phyloP scores from a whole-genome alignment of 2,888 invertebrate genomes.

The Hipparchia semele region DNA sequence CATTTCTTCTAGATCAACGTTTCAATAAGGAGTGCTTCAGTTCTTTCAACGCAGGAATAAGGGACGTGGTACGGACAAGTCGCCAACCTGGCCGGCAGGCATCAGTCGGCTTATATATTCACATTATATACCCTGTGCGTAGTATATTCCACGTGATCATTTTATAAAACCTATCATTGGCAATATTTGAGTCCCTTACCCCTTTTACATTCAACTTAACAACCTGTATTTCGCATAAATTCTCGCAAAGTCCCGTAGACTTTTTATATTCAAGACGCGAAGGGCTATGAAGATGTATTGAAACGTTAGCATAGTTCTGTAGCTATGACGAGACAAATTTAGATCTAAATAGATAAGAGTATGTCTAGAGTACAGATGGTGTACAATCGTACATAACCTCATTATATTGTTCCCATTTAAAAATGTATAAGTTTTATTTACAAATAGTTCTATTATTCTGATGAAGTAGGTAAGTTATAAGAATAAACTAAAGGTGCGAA shows the following conservation, averaged over 20 bases:
- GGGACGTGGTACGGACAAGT: conserved; percentile 74
- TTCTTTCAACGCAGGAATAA: conserved; percentile 76
- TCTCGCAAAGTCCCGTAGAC: conserved; percentile 53
- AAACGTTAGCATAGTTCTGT: conserved; percentile 59
- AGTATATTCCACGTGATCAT: conserved; percentile 73
- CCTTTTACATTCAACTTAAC: conserved; percentile 70
- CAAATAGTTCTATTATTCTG: conserved; percentile 73
- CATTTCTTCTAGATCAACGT: conserved; percentile 66
- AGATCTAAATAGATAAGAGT: conserved; percentile 72
- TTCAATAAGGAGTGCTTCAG: conserved; percentile 73
- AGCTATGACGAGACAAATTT: conserved; percentile 67
- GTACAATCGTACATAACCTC: conserved; percentile 78
- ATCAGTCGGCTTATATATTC: conserved; percentile 62
- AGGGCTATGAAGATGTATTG: conserved; percentile 51
- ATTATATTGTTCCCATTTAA: conserved; percentile 82
- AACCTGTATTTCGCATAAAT: conserved; percentile 63
- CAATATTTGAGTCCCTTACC: conserved; percentile 75
- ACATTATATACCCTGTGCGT: conserved; percentile 80
- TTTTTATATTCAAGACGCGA: conserved; percentile 51
- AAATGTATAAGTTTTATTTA: conserved; percentile 78
- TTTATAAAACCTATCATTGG: conserved; percentile 74
- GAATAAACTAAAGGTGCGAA: conserved; percentile 28
- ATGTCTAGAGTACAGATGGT: conserved; percentile 80
- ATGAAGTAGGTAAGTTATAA: conserved; percentile 52
- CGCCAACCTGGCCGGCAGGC: conserved; percentile 50